Base-by-base conservation (phyloP, 2,888 invertebrate species). In the Aporophyla lueneburgensis region DNA sequence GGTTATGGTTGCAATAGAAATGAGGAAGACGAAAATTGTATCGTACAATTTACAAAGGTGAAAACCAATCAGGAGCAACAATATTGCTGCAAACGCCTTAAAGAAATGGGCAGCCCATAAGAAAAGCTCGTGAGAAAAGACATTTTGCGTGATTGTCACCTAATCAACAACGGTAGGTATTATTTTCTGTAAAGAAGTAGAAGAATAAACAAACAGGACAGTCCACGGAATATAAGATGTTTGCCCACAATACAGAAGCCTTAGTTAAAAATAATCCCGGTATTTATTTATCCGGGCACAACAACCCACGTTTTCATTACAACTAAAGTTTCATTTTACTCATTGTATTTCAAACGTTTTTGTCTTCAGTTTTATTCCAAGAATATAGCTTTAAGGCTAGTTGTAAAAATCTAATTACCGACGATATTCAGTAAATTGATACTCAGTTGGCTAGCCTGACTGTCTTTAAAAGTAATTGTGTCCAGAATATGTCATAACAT, bases 241-340 rank as follows among this genome's bases (percentile, higher is more conserved):
- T n/a, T 83, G 84, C 73, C 24, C 80, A 74, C 76, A 69, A 19
- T 16, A 87, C 71, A 63, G 27, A 74, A 73, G 63, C 71, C 74
- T 78, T 71, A 74, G 59, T 63, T 86, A 69, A 79, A 79, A 87
- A 71, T 73, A 73, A 83, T 87, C 63, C 58, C 56, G 54, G 74
- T 80, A 80, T 86, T 84, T 84, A 76, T 80, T 74, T 86, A 74
- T 75, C 69, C 58, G 43, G 27, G 51, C 81, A 76, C 61, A 72
- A 81, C 72, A 66, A 75, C 58, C 68, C 61, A 67, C 61, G 74
- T 79, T 88, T 83, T 73, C 56, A 76, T 67, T 79, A 71, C 72
- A 86, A 68, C 73, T 85, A 49, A 75, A 83, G 79, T 75, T 83
- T 87, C 24, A 78, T 72, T 82, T 70, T 71, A 62, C 71, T 79